phyloP scores from a whole-genome alignment of 2,888 invertebrate genomes.

The Sinodicranocentrus sp. region DNA sequence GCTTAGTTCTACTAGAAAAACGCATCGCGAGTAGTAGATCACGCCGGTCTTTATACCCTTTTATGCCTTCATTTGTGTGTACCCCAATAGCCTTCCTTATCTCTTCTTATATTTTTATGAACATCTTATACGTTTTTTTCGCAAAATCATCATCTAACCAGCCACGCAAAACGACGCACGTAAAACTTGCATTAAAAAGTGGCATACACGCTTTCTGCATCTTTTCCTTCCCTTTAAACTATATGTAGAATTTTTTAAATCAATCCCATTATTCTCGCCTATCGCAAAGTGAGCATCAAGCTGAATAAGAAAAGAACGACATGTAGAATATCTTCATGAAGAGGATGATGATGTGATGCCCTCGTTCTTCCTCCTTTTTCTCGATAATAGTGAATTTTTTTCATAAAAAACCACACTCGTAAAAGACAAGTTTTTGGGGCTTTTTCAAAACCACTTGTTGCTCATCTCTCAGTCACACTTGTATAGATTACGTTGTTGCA shows the following conservation, averaged over 20 bases:
- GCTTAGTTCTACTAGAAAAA: conserved; percentile 1
- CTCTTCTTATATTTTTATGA: no score
- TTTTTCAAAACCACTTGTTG: background rate
- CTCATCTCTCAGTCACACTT: no score
- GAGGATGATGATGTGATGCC: background rate
- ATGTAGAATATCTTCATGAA: no score
- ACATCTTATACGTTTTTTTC: no score
- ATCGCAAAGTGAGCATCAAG: no score
- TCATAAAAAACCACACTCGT: background rate
- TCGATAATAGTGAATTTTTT: background rate
- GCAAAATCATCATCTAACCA: no score
- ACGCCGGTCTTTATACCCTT: conserved; percentile 13
- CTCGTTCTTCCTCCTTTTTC: background rate
- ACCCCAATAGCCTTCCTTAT: no score
- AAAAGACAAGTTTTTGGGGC: background rate
- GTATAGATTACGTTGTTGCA: no score
- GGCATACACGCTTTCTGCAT: conserved; percentile 61
- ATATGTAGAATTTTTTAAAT: no score
- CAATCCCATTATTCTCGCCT: no score
- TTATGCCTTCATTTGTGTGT: background rate
- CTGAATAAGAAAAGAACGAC: no score
- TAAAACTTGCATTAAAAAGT: conserved; percentile 28
- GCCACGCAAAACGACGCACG: conserved; percentile 56
- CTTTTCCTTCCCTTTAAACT: background rate
- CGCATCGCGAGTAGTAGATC: conserved; percentile 46